Conservation (phyloP, 2,113 vertebrate genomes). For the Agelaius tricolor region DNA sequence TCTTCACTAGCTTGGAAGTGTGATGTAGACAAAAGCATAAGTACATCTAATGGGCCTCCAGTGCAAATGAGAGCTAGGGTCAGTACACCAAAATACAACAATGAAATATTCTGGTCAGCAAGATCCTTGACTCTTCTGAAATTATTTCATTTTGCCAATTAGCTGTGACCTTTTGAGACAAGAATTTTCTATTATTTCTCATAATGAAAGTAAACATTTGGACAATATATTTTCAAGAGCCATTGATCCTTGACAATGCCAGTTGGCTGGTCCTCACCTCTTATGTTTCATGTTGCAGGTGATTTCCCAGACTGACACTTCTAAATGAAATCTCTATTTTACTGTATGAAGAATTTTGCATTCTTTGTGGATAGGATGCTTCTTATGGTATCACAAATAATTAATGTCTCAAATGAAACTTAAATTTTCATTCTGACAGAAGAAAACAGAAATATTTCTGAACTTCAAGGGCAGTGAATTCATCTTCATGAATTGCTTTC, state of each 20-base stretch:
- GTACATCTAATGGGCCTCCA: background rate
- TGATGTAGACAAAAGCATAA: background rate
- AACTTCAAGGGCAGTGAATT: background rate
- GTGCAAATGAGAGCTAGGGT: background rate
- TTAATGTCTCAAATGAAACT: background rate
- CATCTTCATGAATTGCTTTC: background rate
- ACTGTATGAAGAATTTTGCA: background rate
- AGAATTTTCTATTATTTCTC: background rate
- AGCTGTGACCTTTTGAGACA: background rate
- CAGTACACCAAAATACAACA: background rate
- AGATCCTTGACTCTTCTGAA: background rate
- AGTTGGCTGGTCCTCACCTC: background rate
- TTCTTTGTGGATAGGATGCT: background rate
- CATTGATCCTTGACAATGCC: background rate
- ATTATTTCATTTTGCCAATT: background rate
- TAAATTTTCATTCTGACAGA: background rate
- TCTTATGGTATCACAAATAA: background rate
- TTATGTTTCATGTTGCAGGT: background rate
- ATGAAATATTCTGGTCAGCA: background rate
- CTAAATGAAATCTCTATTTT: rapidly evolving
- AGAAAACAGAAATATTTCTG: background rate
- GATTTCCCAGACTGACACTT: background rate
- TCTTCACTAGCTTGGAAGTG: background rate
- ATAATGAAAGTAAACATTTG: background rate
- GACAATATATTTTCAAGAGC: background rate